Conservation (phyloP, 1,140 invertebrate species). For the Helicoverpa zea region DNA sequence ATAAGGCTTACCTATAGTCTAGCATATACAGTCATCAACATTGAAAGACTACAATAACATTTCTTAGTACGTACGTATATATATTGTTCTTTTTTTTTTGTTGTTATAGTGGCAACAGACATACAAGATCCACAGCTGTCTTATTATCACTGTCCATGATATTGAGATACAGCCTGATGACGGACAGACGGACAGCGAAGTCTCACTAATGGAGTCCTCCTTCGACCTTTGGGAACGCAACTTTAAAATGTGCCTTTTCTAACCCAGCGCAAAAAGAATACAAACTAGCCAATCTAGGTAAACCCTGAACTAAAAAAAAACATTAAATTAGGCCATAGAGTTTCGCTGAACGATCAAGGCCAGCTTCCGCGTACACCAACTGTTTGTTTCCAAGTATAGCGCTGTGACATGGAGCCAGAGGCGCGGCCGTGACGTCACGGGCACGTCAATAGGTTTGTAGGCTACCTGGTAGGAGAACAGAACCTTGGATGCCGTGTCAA, state of each 20-base stretch:
- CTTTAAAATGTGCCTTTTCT: too few relatives aligned
- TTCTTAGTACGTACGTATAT: too few relatives aligned
- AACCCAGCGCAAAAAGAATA: background rate
- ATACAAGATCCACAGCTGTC: too few relatives aligned
- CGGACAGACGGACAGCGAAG: too few relatives aligned
- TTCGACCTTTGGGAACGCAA: too few relatives aligned
- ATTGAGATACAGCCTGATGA: too few relatives aligned
- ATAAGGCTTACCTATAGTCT: background rate
- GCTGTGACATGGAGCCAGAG: conserved; percentile 4
- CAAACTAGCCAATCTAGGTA: background rate
- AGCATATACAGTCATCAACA: too few relatives aligned
- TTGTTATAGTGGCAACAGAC: too few relatives aligned
- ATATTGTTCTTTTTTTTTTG: too few relatives aligned
- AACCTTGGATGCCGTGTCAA: background rate
- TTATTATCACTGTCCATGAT: too few relatives aligned
- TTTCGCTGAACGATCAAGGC: conserved; percentile 21
- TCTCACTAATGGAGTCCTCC: too few relatives aligned
- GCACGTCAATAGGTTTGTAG: conserved; percentile 14
- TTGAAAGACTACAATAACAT: too few relatives aligned
- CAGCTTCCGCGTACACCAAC: background rate
- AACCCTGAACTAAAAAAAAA: background rate
- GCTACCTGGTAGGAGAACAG: background rate
- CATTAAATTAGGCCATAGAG: conserved; percentile 23
- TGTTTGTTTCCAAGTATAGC: conserved; percentile 34
- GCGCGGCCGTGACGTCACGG: conserved; percentile 27